A percentile compares a stretch with the other conserved stretches of the same genome.
Evolutionary conservation across 1,140 invertebrate species (phyloP).

Genomic region (Monomorium pharaonis): DNA sequence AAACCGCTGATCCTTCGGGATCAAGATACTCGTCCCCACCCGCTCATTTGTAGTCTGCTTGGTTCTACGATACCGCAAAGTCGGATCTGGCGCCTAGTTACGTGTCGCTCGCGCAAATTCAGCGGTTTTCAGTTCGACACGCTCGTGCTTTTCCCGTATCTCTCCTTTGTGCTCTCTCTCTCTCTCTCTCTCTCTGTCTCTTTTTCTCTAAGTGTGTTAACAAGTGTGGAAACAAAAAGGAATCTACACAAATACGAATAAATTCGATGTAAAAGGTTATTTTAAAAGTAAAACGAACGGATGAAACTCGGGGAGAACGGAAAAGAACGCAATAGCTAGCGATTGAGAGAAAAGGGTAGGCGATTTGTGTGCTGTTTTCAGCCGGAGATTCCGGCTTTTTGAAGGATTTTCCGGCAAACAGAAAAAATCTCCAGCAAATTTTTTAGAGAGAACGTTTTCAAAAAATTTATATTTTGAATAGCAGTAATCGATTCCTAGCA

Average conservation of each 20-base stretch:
- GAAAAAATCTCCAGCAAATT: no score
- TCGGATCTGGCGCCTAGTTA: constrained; percentile 40
- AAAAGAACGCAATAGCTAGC: background rate
- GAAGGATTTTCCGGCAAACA: no score
- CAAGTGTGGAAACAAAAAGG: constrained; percentile 10
- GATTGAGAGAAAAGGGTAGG: no score
- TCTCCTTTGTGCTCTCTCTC: background rate
- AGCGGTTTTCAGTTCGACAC: constrained; percentile 61
- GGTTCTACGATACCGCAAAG: constrained; percentile 59
- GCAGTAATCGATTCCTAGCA: no score
- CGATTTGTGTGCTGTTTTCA: no score
- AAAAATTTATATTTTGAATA: no score
- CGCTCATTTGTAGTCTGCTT: constrained; percentile 59
- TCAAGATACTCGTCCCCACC: constrained; percentile 52
- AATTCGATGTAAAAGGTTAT: constrained; percentile 14
- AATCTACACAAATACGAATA: constrained; percentile 48
- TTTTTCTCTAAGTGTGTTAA: constrained; percentile 28
- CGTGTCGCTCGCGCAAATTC: constrained; percentile 51
- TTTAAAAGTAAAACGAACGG: constrained; percentile 2
- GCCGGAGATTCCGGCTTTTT: no score
- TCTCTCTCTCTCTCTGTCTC: background rate
- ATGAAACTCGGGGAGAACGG: constrained; percentile 13
- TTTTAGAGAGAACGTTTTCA: no score
- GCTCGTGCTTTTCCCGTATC: background rate
- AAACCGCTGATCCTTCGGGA: constrained; percentile 59